Conservation (phyloP, 2,113 vertebrate genomes). For the Cebus imitator region DNA sequence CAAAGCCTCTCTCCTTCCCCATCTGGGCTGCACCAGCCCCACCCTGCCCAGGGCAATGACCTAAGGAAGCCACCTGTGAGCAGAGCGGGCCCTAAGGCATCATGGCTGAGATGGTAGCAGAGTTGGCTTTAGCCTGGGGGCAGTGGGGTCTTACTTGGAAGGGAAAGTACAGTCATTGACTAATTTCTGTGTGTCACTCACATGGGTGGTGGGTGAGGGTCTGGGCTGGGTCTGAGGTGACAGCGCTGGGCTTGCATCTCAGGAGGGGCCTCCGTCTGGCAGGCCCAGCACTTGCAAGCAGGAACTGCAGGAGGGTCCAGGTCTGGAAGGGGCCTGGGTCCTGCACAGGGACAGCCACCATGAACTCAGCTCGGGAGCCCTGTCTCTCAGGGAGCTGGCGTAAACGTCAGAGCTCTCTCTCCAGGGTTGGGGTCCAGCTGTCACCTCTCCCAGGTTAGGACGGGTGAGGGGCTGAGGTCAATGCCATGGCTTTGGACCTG, state of each 20-base stretch:
- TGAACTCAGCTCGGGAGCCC: background rate
- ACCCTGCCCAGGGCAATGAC: background rate
- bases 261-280: background rate
- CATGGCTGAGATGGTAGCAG: background rate
- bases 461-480: too few species aligned
- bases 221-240: background rate
- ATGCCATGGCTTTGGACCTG: fast-evolving
- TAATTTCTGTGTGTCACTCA: too few species aligned
- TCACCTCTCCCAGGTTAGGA: background rate
- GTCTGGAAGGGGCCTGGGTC: background rate
- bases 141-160: background rate
- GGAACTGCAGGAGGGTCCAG: fast-evolving
- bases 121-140: background rate
- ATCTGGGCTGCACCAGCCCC: background rate
- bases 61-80: background rate
- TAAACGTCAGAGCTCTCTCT: background rate
- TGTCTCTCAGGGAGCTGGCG: background rate
- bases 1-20: background rate
- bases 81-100: too few species aligned
- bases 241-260: background rate
- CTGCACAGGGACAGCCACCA: too few species aligned
- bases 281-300: background rate
- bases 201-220: fast-evolving
- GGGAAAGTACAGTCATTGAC: background rate
- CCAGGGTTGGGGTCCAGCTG: fast-evolving